Base-by-base conservation (phyloP, 2,888 invertebrate species). In the Polyommatus iphigenia region DNA sequence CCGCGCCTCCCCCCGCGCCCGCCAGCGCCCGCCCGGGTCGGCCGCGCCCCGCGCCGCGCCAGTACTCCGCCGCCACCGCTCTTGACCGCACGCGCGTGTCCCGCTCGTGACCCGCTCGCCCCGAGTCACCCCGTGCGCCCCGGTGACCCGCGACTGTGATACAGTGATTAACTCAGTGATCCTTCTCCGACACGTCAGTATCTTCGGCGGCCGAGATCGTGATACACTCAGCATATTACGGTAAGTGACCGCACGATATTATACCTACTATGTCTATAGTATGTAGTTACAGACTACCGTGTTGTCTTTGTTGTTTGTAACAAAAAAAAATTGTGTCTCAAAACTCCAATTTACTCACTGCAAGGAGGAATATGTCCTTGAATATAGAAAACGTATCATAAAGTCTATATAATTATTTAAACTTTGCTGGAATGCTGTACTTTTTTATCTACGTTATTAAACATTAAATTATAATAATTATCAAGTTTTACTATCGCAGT, bases 31-130 rank as follows among this genome's bases (percentile, higher is more conserved):
- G 78, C 76, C 79, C 79, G 80, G 78, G 80, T 81, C 79, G 82
- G 76, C 77, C 80, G 79, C 81, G 79, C 78, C 78, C 77, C 73
- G 80, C 77, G 83, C 81, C 80, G 81, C 82, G 79, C 79, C 82
- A 81, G 83, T 82, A 59, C 77, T 76, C 77, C 41, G 71, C 57
- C 78, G 54, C 24, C 20, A 77, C 78, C 72, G 71, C 78, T 59
- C n/a, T 7, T 46, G 59, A 24, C 20, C 41, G 71, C 78, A 78
- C 76, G 71, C 20, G 79, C 59, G 75, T 57, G 50, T 76, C 67
- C 73, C 76, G 62, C 62, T 15, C 57, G 59, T 71, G 76, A 36
- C 78, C 59, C 62, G 57, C 46, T 78, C 76, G 76, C 79, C 76
- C 62, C 15, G 29, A 18, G 54, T 50, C 24, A 29, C 79, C 67